Base-by-base conservation (phyloP, 2,888 invertebrate genomes). In the Margaritifera margaritifera region DNA sequence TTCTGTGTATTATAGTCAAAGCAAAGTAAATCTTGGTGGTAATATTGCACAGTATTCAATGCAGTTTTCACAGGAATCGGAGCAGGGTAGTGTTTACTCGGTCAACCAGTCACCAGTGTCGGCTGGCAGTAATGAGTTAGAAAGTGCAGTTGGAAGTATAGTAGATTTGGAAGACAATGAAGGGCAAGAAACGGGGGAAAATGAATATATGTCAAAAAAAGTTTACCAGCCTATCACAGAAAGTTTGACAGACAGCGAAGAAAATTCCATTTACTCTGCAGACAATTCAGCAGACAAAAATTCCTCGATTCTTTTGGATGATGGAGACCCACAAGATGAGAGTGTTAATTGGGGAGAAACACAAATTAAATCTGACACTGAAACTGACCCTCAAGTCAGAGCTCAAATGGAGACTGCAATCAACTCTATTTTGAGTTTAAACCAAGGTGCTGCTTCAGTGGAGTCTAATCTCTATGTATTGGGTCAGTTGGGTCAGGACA, bases 331-430 rank as follows among this genome's bases (percentile, higher is more conserved):
- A 50, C 25, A 54, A 53, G 42, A 57, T 56, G 51, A 50, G 42
- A 5, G 31, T n/a, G 50, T 31, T 52, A n/a, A 51, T 51, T 55
- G 58, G 65, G 62, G 22, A 55, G 66, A 67, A 18, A 19, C 56
- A 61, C 42, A 62, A 62, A 25, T 57, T 15, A 71, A 72, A n/a
- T 72, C 72, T 24, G 70, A 68, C 42, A 69, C 66, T 15, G 80
- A 78, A 55, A 69, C 78, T 2, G 75, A 77, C 54, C 66, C 68
- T 20, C 73, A 75, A 59, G 76, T 75, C 4, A 83, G 83, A 68
- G 80, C 80, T 62, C 82, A 95, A 89, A 94, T 95, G 74, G 94
- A 94, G 88, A 94, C 93, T 85, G 94, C 94, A 75, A 94, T 94
- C 82, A 94, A 94, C 88, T 94, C 94, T 86, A 94, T 94, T 85